These are phyloP conservation scores for Acanthornis magna DNA, from an alignment of 2,797 vertebrate species.

Conservation along the genomic window DNA sequence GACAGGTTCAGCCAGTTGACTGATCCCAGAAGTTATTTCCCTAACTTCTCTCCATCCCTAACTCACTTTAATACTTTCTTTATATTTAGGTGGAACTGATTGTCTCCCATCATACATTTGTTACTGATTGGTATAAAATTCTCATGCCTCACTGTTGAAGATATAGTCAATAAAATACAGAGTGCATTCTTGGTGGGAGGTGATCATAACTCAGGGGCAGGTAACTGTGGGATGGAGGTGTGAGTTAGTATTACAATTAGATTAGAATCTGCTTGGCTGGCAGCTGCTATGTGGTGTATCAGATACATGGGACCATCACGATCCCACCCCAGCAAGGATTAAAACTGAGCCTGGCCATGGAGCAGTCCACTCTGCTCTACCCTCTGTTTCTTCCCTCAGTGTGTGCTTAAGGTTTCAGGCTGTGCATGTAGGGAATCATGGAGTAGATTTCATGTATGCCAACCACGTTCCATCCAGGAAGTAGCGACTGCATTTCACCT, in stretches of 20 bases:
- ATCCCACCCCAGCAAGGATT: background rate
- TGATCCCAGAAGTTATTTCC: background rate
- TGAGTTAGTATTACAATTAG: background rate
- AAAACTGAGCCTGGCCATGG: background rate
- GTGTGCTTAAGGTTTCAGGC: background rate
- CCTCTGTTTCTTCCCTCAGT: rapidly evolving
- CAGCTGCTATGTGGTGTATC: background rate
- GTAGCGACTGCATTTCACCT: background rate
- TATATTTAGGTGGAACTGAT: background rate
- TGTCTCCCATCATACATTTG: background rate
- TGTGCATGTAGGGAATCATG: background rate
- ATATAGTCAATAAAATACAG: background rate
- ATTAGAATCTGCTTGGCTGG: background rate
- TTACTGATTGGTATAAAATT: background rate
- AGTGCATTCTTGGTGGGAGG: background rate
- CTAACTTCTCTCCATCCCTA: background rate
- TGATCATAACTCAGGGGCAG: background rate
- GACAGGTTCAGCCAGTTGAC: background rate
- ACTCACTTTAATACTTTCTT: background rate
- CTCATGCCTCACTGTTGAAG: rapidly evolving
- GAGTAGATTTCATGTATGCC: background rate
- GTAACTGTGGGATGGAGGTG: background rate
- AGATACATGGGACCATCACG: rapidly evolving
- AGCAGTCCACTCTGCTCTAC: background rate
- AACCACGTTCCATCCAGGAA: background rate